phyloP scores from a whole-genome alignment of 2,113 vertebrate genomes.

The Apodemus speciosus region DNA sequence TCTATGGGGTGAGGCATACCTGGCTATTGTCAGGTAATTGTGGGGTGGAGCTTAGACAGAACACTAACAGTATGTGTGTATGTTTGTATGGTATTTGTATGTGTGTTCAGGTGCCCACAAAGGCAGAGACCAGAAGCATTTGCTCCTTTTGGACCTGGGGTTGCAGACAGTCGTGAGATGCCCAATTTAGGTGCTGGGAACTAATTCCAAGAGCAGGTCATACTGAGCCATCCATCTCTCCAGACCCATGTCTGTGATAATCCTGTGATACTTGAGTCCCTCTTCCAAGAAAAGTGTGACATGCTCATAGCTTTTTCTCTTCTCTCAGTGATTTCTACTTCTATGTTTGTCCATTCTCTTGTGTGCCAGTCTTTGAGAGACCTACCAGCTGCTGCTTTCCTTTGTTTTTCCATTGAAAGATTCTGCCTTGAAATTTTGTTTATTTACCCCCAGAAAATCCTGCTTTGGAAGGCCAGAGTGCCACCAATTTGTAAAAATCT shows the following conservation, averaged over 20 bases:
- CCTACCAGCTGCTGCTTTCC: background rate
- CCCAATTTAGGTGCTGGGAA: background rate
- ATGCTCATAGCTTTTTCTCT: background rate
- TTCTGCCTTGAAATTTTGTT: no score
- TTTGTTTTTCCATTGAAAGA: background rate
- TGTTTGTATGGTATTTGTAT: background rate
- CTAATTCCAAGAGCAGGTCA: background rate
- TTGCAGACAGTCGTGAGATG: background rate
- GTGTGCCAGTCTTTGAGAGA: background rate
- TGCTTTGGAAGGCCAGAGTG: no score
- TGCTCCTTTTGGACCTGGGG: background rate
- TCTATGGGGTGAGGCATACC: no score
- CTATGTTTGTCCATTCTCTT: accelerated
- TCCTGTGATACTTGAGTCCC: accelerated
- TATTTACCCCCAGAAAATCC: no score
- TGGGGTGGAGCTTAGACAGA: no score
- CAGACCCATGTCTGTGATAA: background rate
- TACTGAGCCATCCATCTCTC: background rate
- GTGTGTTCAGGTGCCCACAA: background rate
- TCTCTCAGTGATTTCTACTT: background rate
- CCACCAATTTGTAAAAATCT: no score
- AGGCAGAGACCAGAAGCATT: background rate
- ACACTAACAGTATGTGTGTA: no score
- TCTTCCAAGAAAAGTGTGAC: background rate
- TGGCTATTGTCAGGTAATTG: no score